These are phyloP conservation scores for Drosophila anomelani DNA, from an alignment of 2,888 invertebrate species.

Conservation along the genomic window DNA sequence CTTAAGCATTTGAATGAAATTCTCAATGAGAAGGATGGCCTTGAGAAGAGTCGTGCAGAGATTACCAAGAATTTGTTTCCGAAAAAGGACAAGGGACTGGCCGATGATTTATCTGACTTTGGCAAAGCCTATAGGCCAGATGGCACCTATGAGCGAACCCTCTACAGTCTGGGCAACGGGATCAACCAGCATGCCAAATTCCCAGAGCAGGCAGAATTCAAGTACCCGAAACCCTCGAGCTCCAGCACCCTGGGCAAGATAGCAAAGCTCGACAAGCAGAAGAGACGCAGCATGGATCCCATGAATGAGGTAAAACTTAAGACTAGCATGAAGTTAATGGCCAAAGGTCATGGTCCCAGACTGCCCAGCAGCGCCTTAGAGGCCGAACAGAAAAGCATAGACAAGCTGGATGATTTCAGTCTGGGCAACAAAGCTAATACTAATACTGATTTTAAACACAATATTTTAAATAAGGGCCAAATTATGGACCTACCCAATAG, in stretches of 20 bases:
- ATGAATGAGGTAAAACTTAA: conserved; percentile 82
- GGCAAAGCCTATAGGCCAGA: conserved; percentile 45
- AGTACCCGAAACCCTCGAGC: background rate
- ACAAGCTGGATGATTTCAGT: conserved; percentile 45
- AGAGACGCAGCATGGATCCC: conserved; percentile 71
- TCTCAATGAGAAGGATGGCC: conserved; percentile 13
- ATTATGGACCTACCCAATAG: conserved; percentile 48
- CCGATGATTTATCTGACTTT: conserved; percentile 5
- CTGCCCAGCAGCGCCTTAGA: conserved; percentile 76
- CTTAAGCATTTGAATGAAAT: conserved; percentile 22
- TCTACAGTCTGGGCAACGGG: conserved; percentile 70
- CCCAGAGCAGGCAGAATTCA: conserved; percentile 61
- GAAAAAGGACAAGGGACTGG: background rate
- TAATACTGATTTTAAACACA: background rate
- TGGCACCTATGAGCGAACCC: conserved; percentile 62
- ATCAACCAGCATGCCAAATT: conserved; percentile 83
- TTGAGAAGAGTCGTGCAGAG: background rate
- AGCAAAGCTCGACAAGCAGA: too few relatives aligned
- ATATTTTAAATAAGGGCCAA: background rate
- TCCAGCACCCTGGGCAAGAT: background rate
- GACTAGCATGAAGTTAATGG: conserved; percentile 79
- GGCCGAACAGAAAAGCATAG: background rate
- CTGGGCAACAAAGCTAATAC: background rate
- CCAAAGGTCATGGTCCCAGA: conserved; percentile 78
- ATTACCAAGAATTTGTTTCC: background rate